Evolutionary conservation across 2,113 vertebrate genomes (phyloP).

Genomic region (Balaenoptera acutorostrata): DNA sequence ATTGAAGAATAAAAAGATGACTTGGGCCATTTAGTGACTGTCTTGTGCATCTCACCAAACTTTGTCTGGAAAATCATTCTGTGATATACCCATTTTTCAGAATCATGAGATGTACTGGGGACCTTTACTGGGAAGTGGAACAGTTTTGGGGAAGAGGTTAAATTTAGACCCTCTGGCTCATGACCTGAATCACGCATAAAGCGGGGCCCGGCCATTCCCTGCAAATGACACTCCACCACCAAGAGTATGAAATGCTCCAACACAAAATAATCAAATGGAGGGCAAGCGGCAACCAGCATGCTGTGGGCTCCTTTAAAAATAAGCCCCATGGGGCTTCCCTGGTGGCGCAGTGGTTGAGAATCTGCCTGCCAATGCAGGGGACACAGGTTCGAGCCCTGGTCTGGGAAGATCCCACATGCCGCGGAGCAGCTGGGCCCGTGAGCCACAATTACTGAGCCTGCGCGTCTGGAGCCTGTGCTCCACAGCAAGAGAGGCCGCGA

Average conservation of each 20-base stretch:
- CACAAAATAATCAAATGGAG: background rate
- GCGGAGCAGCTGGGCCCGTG: no score
- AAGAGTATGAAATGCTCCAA: background rate
- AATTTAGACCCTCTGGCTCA: background rate
- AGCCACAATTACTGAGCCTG: no score
- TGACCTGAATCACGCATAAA: rapidly evolving
- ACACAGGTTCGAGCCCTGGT: no score
- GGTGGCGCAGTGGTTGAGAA: no score
- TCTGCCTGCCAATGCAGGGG: no score
- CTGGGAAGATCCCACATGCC: no score
- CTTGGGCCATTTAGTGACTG: background rate
- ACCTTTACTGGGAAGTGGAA: background rate
- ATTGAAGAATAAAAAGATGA: background rate
- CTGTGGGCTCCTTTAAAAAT: constrained; percentile 22
- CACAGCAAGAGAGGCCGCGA: no score
- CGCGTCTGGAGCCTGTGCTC: no score
- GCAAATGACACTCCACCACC: background rate
- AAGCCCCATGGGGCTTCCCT: background rate
- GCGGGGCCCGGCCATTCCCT: background rate
- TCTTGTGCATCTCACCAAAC: background rate
- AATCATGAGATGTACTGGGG: background rate
- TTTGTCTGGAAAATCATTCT: background rate
- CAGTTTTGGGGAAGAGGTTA: background rate
- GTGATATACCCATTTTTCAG: background rate
- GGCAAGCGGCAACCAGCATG: rapidly evolving